Base-by-base conservation (phyloP, 2,888 invertebrate species). In the Ectemnius lituratus region DNA sequence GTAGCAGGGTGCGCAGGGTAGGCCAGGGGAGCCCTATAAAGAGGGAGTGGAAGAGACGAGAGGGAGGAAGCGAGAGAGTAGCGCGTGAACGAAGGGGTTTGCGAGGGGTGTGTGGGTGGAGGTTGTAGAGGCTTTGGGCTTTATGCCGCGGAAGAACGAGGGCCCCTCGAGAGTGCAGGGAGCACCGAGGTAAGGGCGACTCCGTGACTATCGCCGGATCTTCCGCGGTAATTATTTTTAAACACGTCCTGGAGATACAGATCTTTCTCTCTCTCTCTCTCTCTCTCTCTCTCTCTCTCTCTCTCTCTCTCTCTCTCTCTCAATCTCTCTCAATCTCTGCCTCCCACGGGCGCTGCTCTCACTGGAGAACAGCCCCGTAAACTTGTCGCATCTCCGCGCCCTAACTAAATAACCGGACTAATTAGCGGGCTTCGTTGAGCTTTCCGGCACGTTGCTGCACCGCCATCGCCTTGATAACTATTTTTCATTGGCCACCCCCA, bases 191-290 rank as follows among this genome's bases (percentile, higher is more conserved):
- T 84, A 84, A 87, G 85, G 86, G 82, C 85, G 87, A 88, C 88
- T 90, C 87, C 90, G 90, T 90, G 90, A 90, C 90, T 90, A 90
- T 90, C 90, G 87, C 75, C 81, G 86, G 73, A 90, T 90, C 90
- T 90, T 84, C 78, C 81, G 59, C 85, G 86, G 89, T 90, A 90
- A 90, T 90, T 90, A 90, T 90, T 90, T 90, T 90, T 89, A 90
- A 90, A 90, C 90, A 90, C 89, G 90, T 87, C 88, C 89, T 87
- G 88, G 83, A 87, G 90, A 90, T 90, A 90, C 79, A 86, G 75
- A 90, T 90, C 90, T 86, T 65, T 65, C 37, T 37, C 37, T 37
- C 37, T 6, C 37, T 37, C 37, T 6, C 37, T 37, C 37, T 37
- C 37, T 37, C 37, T 4, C 37, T 37, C 37, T 20, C 2, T 90